Evolutionary conservation across 2,888 invertebrate species (phyloP), one percentile per base, ranked within the genome.

Genomic region (Tenthredo notha): DNA sequence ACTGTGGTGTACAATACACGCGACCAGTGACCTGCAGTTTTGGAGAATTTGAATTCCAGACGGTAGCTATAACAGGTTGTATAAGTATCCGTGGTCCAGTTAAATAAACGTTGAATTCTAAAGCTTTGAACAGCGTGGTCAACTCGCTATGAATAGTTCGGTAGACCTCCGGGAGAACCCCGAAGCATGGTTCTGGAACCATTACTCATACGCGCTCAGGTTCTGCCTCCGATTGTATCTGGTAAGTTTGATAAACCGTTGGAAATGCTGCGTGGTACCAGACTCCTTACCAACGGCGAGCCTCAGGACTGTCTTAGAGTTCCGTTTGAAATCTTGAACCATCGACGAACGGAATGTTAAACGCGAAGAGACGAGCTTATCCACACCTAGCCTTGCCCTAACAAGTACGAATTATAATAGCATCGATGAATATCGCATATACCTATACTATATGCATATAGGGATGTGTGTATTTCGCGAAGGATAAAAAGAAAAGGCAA

Each of bases 191-290:
- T 80, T 80, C 61, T 61, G 58, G 37, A 61, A 80, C 80, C 80
- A 80, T 80, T 61, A 80, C 65, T 80, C 80, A 65, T 61, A 58
- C 40, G 61, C 61, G 61, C 54, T 65, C n/a, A 37, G 80, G 40
- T 80, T 80, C 80, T 65, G 61, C 77, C 77, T 77, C 54, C 77
- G 77, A 77, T 77, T 77, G 50, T 77, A 77, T 77, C 80, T 21
- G 72, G 54, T 77, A 77, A 33, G 77, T 77, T 77, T 77, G 77
- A 77, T 77, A 54, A 77, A 77, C 77, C 77, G 77, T 77, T 77
- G 77, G 77, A 77, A 77, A 77, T 54, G 47, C 50, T 54, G 29
- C 54, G 43, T n/a, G 72, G 72, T 74, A 43, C 25, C 50, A 40
- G 50, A 47, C 50, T 50, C 54, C 12, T 15, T 33, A 74, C 25